Base-by-base conservation (phyloP, 2,888 invertebrate genomes). In the Malthinus flaveolus region DNA sequence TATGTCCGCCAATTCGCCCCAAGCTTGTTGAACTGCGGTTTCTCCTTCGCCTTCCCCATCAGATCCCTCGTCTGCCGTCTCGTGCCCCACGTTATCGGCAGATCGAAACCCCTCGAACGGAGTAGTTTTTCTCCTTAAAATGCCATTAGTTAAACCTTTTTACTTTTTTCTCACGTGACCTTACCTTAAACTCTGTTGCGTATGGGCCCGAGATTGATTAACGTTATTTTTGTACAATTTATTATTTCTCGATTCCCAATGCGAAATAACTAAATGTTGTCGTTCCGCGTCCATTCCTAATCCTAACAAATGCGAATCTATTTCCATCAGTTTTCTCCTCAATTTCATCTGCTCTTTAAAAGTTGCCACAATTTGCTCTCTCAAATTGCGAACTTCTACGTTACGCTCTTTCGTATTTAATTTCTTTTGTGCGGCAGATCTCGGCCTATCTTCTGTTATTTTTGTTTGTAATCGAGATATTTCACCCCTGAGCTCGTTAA, bases 311-410 rank as follows among this genome's bases (percentile, higher is more conserved):
- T 93, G 91, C 66, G 93, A 94, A 77, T 97, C 96, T 8, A 96
- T 84, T 75, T 96, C 95, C 86, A 97, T 90, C 23, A 97, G 80
- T 50, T 91, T 87, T 32, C 92, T 84, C 67, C 95, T 84, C 33
- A 95, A 79, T 62, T 93, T 88, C 94, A 96, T 95, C 78, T 96
- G 95, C 66, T 93, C 94, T 72, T 93, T 92, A 76, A 96, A 96
- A 0, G 92, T 91, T 0, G 89, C 85, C 3, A 95, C 89, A 42
- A 96, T 91, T 68, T 94, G 90, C 69, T 94, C 93, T 35, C 94
- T 85, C 13, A 95, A 78, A 15, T 85, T 84, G 63, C 87, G 84
- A 7, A 90, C 78, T 67, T 76, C 76, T 11, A 66, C 68, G 33
- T 69, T 71, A 31, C 75, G 61, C 59, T 76, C 73, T 54, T 75